A percentile compares a stretch with the other conserved stretches of the same genome.
phyloP scores from a whole-genome alignment of 2,888 invertebrate species.

The Lamellibrachia satsuma region DNA sequence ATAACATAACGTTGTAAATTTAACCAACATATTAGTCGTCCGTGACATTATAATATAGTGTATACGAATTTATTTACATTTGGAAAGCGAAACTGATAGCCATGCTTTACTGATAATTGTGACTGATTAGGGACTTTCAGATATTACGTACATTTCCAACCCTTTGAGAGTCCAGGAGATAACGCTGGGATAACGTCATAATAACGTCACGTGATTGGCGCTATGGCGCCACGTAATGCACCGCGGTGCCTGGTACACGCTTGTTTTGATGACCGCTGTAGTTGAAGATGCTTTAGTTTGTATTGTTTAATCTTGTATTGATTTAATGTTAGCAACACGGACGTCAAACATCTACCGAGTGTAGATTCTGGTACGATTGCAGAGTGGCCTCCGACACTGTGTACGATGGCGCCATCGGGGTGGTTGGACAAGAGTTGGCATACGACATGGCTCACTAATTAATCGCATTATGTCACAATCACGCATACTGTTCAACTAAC shows the following conservation, averaged over 20 bases:
- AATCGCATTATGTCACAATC: conserved; percentile 1
- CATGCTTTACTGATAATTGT: neutral
- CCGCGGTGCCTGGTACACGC: neutral
- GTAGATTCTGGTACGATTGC: neutral
- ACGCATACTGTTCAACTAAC: neutral
- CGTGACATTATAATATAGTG: too few species aligned
- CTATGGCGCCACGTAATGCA: neutral
- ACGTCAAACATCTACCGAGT: neutral
- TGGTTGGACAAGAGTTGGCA: neutral
- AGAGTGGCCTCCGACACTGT: neutral
- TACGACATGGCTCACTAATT: neutral
- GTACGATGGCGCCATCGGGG: neutral
- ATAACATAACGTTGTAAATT: too few species aligned
- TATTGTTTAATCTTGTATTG: conserved; percentile 2
- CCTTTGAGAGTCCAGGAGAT: neutral
- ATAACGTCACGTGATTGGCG: neutral
- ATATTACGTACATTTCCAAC: neutral
- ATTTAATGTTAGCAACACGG: neutral
- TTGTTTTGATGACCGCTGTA: neutral
- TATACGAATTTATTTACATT: too few species aligned
- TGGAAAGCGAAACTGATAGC: neutral
- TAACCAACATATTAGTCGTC: too few species aligned
- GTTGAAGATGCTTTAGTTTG: neutral
- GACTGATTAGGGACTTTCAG: neutral
- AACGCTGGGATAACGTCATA: neutral